These are phyloP conservation scores for Spilosoma lubricipeda DNA, from an alignment of 2,888 invertebrate species.

Conservation along the genomic window DNA sequence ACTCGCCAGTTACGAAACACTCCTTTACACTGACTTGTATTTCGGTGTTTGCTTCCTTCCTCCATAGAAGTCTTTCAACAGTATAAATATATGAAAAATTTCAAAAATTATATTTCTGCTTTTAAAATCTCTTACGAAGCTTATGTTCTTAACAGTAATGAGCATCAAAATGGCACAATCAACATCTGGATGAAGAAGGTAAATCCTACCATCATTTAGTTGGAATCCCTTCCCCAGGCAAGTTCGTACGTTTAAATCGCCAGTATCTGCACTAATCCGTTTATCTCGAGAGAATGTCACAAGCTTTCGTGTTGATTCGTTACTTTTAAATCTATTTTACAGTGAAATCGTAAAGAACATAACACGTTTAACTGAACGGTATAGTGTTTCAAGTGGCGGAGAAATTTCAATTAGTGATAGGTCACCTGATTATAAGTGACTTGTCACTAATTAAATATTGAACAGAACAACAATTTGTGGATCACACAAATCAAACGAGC, in stretches of 20 bases:
- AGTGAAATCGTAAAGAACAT: slow-evolving; percentile 1
- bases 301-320: slow-evolving; percentile 22
- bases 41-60: too few species aligned
- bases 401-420: too few species aligned
- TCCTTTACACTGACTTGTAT: too few species aligned
- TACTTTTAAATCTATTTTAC: not conserved
- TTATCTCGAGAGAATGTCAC: slow-evolving; percentile 32
- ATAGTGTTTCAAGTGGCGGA: too few species aligned
- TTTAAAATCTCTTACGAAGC: not conserved
- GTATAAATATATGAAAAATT: not conserved
- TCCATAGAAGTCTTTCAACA: not conserved
- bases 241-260: slow-evolving; percentile 33
- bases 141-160: not conserved
- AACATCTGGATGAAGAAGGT: not conserved
- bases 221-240: slow-evolving; percentile 12
- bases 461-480: too few species aligned
- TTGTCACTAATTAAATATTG: too few species aligned
- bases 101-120: not conserved
- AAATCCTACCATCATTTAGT: slow-evolving; percentile 24
- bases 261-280: slow-evolving; percentile 30
- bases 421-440: too few species aligned
- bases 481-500: too few species aligned
- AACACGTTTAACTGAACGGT: not conserved
- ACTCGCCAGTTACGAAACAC: too few species aligned
- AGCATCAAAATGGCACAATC: not conserved